phyloP scores from a whole-genome alignment of 1,140 invertebrate species.

The Listronotus oregonensis region DNA sequence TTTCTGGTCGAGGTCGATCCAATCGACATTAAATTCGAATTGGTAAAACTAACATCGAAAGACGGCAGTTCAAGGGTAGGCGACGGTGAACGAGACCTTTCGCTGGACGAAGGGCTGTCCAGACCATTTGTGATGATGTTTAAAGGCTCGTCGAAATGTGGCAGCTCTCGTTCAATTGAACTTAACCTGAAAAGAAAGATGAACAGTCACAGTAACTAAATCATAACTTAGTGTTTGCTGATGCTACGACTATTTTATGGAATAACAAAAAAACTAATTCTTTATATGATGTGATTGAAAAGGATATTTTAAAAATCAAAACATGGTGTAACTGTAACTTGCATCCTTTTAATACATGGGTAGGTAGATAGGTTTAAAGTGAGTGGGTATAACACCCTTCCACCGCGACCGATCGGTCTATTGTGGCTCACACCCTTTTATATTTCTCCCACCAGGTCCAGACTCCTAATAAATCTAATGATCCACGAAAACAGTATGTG shows the following conservation, averaged over 20 bases:
- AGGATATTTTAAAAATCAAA: background rate
- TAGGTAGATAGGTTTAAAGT: too few species aligned
- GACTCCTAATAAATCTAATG: too few species aligned
- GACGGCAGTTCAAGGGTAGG: conserved; percentile 46
- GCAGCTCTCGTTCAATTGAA: conserved; percentile 42
- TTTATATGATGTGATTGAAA: too few species aligned
- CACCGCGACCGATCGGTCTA: too few species aligned
- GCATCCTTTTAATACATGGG: too few species aligned
- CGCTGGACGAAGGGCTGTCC: conserved; percentile 42
- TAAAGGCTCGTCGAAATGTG: conserved; percentile 42
- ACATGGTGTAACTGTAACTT: too few species aligned
- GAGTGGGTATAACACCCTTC: too few species aligned
- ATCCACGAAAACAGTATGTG: too few species aligned
- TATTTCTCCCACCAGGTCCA: too few species aligned
- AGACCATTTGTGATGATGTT: conserved; percentile 41
- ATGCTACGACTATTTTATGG: too few species aligned
- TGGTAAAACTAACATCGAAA: conserved; percentile 39
- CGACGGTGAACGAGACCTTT: conserved; percentile 51
- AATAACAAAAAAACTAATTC: too few species aligned
- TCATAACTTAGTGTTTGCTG: background rate
- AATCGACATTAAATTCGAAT: conserved; percentile 13
- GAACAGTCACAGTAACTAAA: background rate
- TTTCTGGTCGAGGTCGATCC: conserved; percentile 13
- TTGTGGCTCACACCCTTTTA: too few species aligned
- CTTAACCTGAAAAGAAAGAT: conserved; percentile 37